Conservation (phyloP, 2,113 vertebrate species). For the Plotosus lineatus region DNA sequence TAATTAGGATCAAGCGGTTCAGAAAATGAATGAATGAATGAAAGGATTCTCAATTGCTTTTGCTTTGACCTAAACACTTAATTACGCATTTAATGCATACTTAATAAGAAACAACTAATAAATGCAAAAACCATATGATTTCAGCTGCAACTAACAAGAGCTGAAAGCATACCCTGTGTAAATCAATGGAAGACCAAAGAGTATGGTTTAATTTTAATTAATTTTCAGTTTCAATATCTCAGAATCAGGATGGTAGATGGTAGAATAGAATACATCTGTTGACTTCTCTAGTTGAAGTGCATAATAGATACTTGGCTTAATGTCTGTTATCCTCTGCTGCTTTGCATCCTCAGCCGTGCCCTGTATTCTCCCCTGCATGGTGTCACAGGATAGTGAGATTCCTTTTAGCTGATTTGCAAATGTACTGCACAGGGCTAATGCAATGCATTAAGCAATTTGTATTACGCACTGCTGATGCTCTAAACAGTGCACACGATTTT, state of each 20-base stretch:
- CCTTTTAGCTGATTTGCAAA: not conserved
- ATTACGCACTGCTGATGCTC: too few species aligned
- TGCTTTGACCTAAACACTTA: too few species aligned
- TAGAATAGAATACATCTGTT: not conserved
- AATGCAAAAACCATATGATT: too few species aligned
- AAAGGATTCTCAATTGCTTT: not conserved
- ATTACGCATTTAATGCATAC: too few species aligned
- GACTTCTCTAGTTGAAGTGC: not conserved
- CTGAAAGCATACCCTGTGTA: not conserved
- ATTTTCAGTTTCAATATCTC: too few species aligned
- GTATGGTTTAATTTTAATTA: not conserved
- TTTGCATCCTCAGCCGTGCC: not conserved
- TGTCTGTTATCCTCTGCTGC: not conserved
- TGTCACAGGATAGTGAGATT: not conserved
- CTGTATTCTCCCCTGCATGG: not conserved
- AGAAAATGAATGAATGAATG: too few species aligned
- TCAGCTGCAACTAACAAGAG: too few species aligned
- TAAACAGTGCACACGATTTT: not conserved
- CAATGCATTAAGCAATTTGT: too few species aligned
- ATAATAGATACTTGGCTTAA: not conserved
- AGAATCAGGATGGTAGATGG: not conserved
- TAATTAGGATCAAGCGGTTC: too few species aligned
- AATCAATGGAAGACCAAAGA: not conserved
- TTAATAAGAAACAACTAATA: too few species aligned
- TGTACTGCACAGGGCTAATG: not conserved